Evolutionary conservation across 2,888 invertebrate species (phyloP), one percentile per base, ranked within the genome.

Genomic region (Vannuccia rotundouncinata): DNA sequence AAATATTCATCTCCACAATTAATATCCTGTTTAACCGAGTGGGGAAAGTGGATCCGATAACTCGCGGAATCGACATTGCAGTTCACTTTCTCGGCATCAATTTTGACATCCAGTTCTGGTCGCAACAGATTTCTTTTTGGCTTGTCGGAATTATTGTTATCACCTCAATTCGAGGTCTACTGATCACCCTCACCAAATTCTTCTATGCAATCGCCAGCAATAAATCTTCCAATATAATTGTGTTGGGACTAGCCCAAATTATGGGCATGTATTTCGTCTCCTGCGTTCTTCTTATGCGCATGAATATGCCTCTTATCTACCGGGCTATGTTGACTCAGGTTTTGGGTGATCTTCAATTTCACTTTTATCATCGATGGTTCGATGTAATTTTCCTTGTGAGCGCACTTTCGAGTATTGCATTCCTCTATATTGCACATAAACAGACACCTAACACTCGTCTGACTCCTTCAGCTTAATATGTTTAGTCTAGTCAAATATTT

Each of bases 221-320:
- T 84, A 98, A 98, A 89, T 98, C 97, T 0, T 98, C 98, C 10
- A 98, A 98, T 88, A 93, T 99, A 80, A 97, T 99, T 83, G 98
- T 99, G 0, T 89, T 99, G 78, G 92, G 95, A 82, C 90, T 99
- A 73, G 99, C 98, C 0, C 97, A 99, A 90, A 94, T 99, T 84
- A 99, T 99, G 99, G 98, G 98, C 59, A 99, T 99, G 98, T 99
- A 99, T 87, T 99, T 99, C 89, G 95, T 98, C 79, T 97, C 97
- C 0, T 96, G 95, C 0, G 98, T 99, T 0, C 90, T 99, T 0
- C 89, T 99, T 60, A 95, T 99, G 92, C 90, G 99, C 31, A 99
- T 99, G 99, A 99, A 99, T 87, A 96, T 99, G 95, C 99, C 99
- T 0, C 91, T 93, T 0, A 95, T 99, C 87, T 99, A 99, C 88